A percentile compares a stretch with the other conserved stretches of the same genome.
Evolutionary conservation across 2,888 invertebrate species (phyloP).

Genomic region (Pinctada fucata): DNA sequence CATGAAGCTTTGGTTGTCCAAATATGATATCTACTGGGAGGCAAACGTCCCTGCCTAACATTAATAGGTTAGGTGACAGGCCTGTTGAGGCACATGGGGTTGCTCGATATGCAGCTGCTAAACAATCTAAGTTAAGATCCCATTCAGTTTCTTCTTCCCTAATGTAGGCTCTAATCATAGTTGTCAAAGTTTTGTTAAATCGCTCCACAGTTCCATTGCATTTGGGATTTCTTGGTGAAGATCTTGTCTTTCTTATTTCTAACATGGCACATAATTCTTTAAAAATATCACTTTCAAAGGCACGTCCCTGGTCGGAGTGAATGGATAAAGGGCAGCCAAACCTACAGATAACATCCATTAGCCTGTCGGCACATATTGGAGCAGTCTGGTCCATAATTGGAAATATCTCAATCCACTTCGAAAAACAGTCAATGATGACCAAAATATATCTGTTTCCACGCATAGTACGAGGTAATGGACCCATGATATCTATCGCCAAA

Average conservation of each 20-base stretch:
- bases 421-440: conserved; percentile 31
- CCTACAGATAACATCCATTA: conserved; percentile 35
- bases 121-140: conserved; percentile 45
- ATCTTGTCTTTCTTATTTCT: conserved; percentile 40
- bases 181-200: conserved; percentile 38
- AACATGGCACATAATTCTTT: conserved; percentile 31
- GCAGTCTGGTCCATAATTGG: conserved; percentile 26
- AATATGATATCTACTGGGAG: conserved; percentile 25
- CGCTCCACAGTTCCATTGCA: conserved; percentile 41
- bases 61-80: conserved; percentile 45
- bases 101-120: conserved; percentile 43
- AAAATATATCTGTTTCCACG: conserved; percentile 31
- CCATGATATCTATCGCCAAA: conserved; percentile 34
- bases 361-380: conserved; percentile 29
- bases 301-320: conserved; percentile 40
- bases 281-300: conserved; percentile 38
- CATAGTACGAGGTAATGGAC: conserved; percentile 34
- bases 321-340: conserved; percentile 39
- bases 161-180: conserved; percentile 42
- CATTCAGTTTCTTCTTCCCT: conserved; percentile 43
- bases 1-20: conserved; percentile 20
- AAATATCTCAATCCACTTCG: conserved; percentile 26
- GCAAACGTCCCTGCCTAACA: conserved; percentile 39
- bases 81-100: conserved; percentile 6
- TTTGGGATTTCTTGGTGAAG: conserved; percentile 43